Conservation (phyloP, 1,140 invertebrate species). For the Reticulitermes speratus region DNA sequence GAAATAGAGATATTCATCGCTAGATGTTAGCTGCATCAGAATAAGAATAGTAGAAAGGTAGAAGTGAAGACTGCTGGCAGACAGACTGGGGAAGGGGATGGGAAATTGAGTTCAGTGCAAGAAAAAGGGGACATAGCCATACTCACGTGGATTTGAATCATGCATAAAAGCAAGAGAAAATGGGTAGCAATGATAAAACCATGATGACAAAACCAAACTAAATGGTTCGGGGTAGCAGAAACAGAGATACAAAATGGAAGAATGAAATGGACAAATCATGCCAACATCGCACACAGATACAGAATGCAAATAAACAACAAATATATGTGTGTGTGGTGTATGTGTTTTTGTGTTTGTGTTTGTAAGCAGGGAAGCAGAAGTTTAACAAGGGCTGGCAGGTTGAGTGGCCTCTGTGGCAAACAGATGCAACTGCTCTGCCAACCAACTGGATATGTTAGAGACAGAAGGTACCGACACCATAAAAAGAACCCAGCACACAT, state of each 20-base stretch:
- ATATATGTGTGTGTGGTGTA: not conserved
- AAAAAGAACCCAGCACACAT: slow-evolving; percentile 24
- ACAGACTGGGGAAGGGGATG: not conserved
- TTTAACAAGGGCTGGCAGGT: slow-evolving; percentile 2
- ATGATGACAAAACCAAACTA: slow-evolving; percentile 23
- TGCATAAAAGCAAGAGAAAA: slow-evolving; percentile 5
- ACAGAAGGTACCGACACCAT: slow-evolving; percentile 32
- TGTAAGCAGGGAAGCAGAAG: slow-evolving; percentile 18
- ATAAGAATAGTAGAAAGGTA: slow-evolving; percentile 25
- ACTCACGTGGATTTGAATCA: no score
- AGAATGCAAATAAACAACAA: slow-evolving; percentile 26
- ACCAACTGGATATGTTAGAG: not conserved
- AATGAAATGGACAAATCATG: slow-evolving; percentile 25
- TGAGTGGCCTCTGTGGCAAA: not conserved
- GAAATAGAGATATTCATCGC: slow-evolving; percentile 12
- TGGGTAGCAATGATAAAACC: not conserved
- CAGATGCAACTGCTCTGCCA: not conserved
- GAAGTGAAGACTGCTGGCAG: slow-evolving; percentile 25
- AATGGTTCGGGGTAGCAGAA: not conserved
- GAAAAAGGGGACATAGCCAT: not conserved
- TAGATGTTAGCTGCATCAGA: slow-evolving; percentile 29
- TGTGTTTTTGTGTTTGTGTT: no score
- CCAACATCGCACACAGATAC: slow-evolving; percentile 26
- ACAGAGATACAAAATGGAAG: slow-evolving; percentile 22
- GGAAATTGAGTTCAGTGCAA: not conserved